Percentiles rank a stretch among this genome's conserved stretches.
These are phyloP conservation scores for Urosaurus nigricauda DNA, from an alignment of 2,797 vertebrate genomes.

Conservation along the genomic window DNA sequence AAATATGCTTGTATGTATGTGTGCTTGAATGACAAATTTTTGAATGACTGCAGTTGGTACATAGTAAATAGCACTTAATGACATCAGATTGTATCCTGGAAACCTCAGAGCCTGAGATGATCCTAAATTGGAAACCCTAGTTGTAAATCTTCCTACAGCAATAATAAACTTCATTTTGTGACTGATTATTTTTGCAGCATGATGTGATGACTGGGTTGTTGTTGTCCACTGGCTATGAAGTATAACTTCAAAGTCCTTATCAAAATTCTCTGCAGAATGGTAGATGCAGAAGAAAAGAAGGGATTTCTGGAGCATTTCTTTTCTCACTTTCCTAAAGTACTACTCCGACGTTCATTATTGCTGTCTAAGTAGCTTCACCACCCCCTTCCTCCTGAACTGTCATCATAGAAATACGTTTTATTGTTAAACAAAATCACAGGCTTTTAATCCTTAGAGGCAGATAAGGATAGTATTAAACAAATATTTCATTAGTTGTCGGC, in stretches of 20 bases:
- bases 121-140: no score
- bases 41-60: no score
- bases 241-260: not conserved
- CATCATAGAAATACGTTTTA: conserved; percentile 54
- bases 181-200: not conserved
- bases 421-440: conserved; percentile 50
- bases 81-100: no score
- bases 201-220: not conserved
- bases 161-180: not conserved
- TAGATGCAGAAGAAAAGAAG: not conserved
- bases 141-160: no score
- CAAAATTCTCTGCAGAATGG: not conserved
- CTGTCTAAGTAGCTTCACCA: conserved; percentile 7
- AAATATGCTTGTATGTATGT: no score
- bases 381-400: conserved; percentile 38
- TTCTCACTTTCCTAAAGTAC: conserved; percentile 17
- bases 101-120: no score
- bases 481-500: conserved; percentile 51
- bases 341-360: not conserved
- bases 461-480: conserved; percentile 61
- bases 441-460: conserved; percentile 23
- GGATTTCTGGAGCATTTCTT: conserved; percentile 20
- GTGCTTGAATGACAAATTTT: no score
- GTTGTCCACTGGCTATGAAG: not conserved
- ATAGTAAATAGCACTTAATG: no score